These are phyloP conservation scores for Drosophila anomelani DNA, from an alignment of 2,888 invertebrate species.

Conservation along the genomic window DNA sequence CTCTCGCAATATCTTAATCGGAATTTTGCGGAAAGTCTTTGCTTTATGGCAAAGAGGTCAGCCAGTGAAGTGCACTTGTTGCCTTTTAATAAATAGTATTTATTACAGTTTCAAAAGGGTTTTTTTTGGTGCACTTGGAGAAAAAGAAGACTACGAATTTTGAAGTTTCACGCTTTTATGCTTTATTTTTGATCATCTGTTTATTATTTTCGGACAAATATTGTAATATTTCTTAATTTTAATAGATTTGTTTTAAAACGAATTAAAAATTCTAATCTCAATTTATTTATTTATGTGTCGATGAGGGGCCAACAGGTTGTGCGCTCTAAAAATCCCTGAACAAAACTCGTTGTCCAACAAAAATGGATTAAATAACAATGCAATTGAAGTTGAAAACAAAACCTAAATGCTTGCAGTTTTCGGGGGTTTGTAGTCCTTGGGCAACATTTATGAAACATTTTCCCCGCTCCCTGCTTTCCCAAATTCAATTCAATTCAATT, in stretches of 20 bases:
- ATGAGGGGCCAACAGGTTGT: slow-evolving; percentile 53
- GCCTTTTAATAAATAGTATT: slow-evolving; percentile 63
- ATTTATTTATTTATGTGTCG: background rate
- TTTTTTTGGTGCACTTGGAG: background rate
- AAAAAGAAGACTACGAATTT: background rate
- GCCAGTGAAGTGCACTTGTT: slow-evolving; percentile 62
- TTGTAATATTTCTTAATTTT: no score
- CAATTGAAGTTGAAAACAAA: slow-evolving; percentile 53
- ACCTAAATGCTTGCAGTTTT: slow-evolving; percentile 28
- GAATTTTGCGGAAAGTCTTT: background rate
- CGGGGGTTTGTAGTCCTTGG: slow-evolving; percentile 13
- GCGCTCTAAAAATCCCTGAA: slow-evolving; percentile 52
- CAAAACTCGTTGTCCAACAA: slow-evolving; percentile 31
- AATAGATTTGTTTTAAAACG: background rate
- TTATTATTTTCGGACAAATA: background rate
- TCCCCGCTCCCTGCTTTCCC: background rate
- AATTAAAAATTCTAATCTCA: background rate
- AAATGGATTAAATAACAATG: slow-evolving; percentile 34
- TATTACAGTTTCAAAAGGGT: slow-evolving; percentile 33
- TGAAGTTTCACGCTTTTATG: no score
- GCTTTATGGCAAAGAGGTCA: slow-evolving; percentile 16
- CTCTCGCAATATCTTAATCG: slow-evolving; percentile 6
- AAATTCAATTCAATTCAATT: slow-evolving; percentile 41
- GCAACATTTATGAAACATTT: slow-evolving; percentile 35
- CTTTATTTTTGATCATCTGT: background rate